Percentiles rank a stretch among this genome's conserved stretches.
phyloP scores from a whole-genome alignment of 2,888 invertebrate genomes.

The Tiliacea aurago region DNA sequence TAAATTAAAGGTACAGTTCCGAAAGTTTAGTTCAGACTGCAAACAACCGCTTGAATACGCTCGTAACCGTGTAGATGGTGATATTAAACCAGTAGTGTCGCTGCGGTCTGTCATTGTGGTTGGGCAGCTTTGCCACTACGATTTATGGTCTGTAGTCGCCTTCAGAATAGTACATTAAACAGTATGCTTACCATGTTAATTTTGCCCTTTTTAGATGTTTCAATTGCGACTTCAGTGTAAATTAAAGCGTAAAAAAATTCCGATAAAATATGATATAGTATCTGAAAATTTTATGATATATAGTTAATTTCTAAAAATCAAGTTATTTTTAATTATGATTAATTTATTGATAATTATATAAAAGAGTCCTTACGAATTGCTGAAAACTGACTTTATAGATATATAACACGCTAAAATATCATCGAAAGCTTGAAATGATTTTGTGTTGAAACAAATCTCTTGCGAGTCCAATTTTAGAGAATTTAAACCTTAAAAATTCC shows the following conservation, averaged over 20 bases:
- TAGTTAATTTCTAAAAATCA: not conserved
- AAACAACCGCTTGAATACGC: not conserved
- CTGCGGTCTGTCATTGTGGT: too few species aligned
- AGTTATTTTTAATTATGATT: not conserved
- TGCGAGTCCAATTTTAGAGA: not conserved
- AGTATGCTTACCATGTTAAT: not conserved
- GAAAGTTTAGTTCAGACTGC: not conserved
- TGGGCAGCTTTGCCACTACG: not conserved
- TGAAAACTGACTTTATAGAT: constrained; percentile 21
- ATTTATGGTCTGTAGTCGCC: not conserved
- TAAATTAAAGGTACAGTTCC: not conserved
- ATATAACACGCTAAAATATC: constrained; percentile 36
- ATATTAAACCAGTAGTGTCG: not conserved
- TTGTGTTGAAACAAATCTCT: not conserved
- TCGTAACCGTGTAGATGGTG: not conserved
- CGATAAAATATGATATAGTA: constrained; percentile 1
- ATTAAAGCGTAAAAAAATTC: constrained; percentile 9
- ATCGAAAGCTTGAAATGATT: constrained; percentile 22
- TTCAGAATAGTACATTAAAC: not conserved
- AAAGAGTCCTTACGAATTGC: constrained; percentile 3
- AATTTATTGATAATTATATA: not conserved
- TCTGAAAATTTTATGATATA: constrained; percentile 3
- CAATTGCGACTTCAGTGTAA: constrained; percentile 20
- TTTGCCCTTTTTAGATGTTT: not conserved
- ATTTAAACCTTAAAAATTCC: constrained; percentile 10